Conservation (phyloP, 2,888 invertebrate species). For the Agonopterix subpropinquella region DNA sequence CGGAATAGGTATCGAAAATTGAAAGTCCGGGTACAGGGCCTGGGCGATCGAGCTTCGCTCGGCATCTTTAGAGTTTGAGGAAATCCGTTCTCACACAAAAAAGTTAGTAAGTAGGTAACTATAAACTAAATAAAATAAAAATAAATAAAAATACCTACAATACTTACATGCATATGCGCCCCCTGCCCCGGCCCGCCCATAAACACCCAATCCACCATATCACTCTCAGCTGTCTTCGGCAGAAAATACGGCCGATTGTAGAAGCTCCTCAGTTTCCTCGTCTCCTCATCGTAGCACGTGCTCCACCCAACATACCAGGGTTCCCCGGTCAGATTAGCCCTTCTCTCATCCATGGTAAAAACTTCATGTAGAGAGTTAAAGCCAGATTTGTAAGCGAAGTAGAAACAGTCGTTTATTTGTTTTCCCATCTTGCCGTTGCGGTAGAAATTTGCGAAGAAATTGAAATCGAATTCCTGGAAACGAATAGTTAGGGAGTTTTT, state of each 20-base stretch:
- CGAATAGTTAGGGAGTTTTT: neutral
- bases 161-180: conserved; percentile 94
- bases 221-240: conserved; percentile 89
- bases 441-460: conserved; percentile 89
- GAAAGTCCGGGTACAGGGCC: too few relatives aligned
- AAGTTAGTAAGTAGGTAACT: too few relatives aligned
- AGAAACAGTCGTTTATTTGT: conserved; percentile 85
- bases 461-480: conserved; percentile 82
- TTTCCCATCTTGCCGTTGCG: conserved; percentile 69
- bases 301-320: conserved; percentile 93
- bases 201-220: conserved; percentile 96
- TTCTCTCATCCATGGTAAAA: conserved; percentile 83
- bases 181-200: conserved; percentile 97
- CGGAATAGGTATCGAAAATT: too few relatives aligned
- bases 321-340: conserved; percentile 78
- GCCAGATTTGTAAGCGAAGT: conserved; percentile 94
- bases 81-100: too few relatives aligned
- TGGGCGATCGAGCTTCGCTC: too few relatives aligned
- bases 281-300: conserved; percentile 92
- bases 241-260: conserved; percentile 93
- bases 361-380: conserved; percentile 87
- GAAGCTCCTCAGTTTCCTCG: conserved; percentile 83
- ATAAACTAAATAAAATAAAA: too few relatives aligned
- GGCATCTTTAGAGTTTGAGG: too few relatives aligned
- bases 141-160: too few relatives aligned